Evolutionary conservation across 2,113 vertebrate species (phyloP).

Genomic region (Haemorhous mexicanus): DNA sequence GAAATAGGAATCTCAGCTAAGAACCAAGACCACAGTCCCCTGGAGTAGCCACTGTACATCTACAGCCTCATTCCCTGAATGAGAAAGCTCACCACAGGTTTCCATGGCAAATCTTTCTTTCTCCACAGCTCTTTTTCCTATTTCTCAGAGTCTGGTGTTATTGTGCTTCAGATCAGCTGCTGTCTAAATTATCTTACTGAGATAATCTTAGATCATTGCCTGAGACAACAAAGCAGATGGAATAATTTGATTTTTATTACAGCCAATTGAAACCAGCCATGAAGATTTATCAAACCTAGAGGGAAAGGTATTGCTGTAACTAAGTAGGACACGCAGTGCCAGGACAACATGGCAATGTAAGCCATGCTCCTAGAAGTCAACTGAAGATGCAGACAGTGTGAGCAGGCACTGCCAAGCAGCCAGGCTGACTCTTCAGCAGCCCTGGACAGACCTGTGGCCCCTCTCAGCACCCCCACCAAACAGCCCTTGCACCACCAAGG

Average conservation of each 20-base stretch:
- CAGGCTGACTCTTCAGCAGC: not conserved
- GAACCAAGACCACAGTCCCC: not conserved
- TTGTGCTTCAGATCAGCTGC: not conserved
- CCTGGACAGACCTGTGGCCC: not conserved
- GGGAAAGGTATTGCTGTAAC: not conserved
- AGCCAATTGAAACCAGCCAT: not conserved
- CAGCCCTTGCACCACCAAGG: accelerated
- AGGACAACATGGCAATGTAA: not conserved
- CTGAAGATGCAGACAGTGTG: not conserved
- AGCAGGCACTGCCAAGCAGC: not conserved
- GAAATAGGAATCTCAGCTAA: not conserved
- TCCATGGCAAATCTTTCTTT: not conserved
- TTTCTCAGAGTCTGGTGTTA: not conserved
- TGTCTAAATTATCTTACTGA: not conserved
- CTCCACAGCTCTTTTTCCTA: not conserved
- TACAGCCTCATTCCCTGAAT: not conserved
- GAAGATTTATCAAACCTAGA: not conserved
- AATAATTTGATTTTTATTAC: not conserved
- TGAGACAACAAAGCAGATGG: not conserved
- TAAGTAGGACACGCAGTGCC: not conserved
- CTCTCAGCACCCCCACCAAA: not conserved
- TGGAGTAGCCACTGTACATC: not conserved
- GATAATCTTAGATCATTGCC: not conserved
- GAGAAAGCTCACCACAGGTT: not conserved
- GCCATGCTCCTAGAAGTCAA: not conserved